phyloP scores from a whole-genome alignment of 2,888 invertebrate genomes.

The Nudaria mundana region DNA sequence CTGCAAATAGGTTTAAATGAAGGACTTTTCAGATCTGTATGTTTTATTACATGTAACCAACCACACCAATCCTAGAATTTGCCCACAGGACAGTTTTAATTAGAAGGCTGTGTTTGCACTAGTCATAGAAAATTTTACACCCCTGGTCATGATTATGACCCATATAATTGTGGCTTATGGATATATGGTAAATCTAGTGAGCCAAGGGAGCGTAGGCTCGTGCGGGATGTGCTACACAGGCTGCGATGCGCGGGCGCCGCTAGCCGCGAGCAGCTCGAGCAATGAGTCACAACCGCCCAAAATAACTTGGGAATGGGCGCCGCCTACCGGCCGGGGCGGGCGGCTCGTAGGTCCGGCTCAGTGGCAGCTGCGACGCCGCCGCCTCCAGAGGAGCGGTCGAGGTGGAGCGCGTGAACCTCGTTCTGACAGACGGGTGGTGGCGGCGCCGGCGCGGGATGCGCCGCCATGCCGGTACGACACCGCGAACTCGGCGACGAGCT shows the following conservation, averaged over 20 bases:
- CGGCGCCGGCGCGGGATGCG: slow-evolving; percentile 79
- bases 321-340: slow-evolving; percentile 80
- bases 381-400: slow-evolving; percentile 72
- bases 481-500: slow-evolving; percentile 80
- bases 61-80: no score
- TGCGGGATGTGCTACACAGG: slow-evolving; percentile 48
- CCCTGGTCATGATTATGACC: no score
- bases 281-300: slow-evolving; percentile 74
- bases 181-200: neutral
- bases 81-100: no score
- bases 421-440: slow-evolving; percentile 64
- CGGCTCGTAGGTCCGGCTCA: slow-evolving; percentile 66
- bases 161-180: no score
- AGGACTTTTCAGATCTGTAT: no score
- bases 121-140: no score
- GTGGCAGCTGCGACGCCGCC: slow-evolving; percentile 77
- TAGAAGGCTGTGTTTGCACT: no score
- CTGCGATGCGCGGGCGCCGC: slow-evolving; percentile 72
- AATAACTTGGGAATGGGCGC: slow-evolving; percentile 76
- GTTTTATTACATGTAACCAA: no score
- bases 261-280: slow-evolving; percentile 59
- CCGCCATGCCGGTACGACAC: slow-evolving; percentile 82
- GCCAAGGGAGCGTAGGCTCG: slow-evolving; percentile 40
- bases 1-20: no score
- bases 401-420: slow-evolving; percentile 59